These are phyloP conservation scores for Etheostoma cragini DNA, from an alignment of 2,113 vertebrate species.

Conservation along the genomic window DNA sequence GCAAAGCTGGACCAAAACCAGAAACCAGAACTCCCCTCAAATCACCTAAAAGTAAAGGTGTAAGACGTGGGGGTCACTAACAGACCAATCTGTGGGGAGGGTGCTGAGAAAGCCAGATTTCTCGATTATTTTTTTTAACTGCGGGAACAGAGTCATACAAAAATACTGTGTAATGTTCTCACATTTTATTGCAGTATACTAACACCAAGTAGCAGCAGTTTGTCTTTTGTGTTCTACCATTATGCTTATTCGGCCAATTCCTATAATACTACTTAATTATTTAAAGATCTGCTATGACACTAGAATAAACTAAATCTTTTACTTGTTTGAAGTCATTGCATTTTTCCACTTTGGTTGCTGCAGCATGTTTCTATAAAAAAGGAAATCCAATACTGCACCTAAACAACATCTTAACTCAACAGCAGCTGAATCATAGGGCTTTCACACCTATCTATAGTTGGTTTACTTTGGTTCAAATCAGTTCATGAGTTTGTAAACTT, in stretches of 20 bases:
- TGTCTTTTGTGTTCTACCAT: not conserved
- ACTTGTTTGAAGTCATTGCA: not conserved
- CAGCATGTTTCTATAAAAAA: constrained; percentile 2
- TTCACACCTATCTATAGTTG: too few relatives aligned
- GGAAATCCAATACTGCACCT: too few relatives aligned
- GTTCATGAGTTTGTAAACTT: too few relatives aligned
- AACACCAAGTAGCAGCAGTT: not conserved
- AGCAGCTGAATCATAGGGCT: too few relatives aligned
- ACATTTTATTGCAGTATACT: not conserved
- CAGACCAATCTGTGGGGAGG: not conserved
- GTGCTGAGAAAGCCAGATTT: too few relatives aligned
- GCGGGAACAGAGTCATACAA: not conserved
- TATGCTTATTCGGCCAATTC: not conserved
- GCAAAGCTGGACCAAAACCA: not conserved
- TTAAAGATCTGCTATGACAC: not conserved
- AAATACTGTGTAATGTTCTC: not conserved
- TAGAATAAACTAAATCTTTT: not conserved
- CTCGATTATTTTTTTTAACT: too few relatives aligned
- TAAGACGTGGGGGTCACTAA: not conserved
- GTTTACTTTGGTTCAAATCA: too few relatives aligned
- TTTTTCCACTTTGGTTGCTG: not conserved
- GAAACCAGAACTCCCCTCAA: not conserved
- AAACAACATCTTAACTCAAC: too few relatives aligned
- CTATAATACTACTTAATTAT: not conserved
- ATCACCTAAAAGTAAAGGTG: not conserved